phyloP scores from a whole-genome alignment of 2,113 vertebrate species.

The Ochotona princeps region DNA sequence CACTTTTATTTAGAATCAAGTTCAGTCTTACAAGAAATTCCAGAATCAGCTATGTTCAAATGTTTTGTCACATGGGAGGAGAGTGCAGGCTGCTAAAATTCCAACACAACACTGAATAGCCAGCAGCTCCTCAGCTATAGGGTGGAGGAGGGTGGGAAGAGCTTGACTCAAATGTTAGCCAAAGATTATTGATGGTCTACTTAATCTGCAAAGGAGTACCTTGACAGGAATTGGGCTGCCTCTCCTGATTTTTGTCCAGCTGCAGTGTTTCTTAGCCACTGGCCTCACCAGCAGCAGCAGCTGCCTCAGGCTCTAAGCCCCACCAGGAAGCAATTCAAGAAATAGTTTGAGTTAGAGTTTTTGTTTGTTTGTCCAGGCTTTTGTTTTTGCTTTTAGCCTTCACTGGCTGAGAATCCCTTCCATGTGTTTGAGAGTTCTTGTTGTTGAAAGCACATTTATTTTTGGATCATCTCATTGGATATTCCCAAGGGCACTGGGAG shows the following conservation, averaged over 20 bases:
- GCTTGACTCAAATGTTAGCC: constrained; percentile 29
- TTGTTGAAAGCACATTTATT: constrained; percentile 21
- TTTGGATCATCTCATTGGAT: background rate
- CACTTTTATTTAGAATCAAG: constrained; percentile 40
- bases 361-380: constrained; percentile 31
- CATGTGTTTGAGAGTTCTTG: background rate
- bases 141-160: background rate
- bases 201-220: constrained; percentile 62
- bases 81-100: background rate
- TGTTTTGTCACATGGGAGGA: background rate
- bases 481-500: background rate
- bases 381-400: constrained; percentile 31
- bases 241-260: constrained; percentile 51
- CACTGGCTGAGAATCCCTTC: constrained; percentile 33
- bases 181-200: constrained; percentile 54
- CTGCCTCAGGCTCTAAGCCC: background rate
- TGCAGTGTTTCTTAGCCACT: background rate
- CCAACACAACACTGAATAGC: background rate
- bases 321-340: background rate
- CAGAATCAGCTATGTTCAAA: background rate
- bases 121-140: background rate
- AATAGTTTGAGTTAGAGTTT: background rate
- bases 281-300: constrained; percentile 32
- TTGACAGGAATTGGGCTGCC: constrained; percentile 56
- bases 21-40: constrained; percentile 27